These are phyloP conservation scores for Phenacoccus solenopsis DNA, from an alignment of 1,140 invertebrate species.

Conservation along the genomic window DNA sequence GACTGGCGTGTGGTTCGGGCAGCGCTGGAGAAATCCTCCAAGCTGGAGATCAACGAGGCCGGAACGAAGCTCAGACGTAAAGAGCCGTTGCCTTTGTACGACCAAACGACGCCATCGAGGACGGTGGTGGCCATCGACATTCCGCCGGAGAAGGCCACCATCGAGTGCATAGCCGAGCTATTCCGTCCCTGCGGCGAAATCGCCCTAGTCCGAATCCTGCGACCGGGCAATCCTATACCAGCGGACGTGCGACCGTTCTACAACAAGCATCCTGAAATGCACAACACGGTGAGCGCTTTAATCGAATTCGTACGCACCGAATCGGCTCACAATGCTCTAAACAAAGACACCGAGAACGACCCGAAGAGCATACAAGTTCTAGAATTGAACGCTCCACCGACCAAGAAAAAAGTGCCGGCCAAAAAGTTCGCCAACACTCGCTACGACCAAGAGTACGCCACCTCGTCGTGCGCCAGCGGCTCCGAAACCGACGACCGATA, in stretches of 20 bases:
- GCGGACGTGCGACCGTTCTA: constrained; percentile 78
- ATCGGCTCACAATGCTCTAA: constrained; percentile 63
- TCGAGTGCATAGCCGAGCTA: constrained; percentile 76
- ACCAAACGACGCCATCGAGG: constrained; percentile 79
- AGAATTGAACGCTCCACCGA: constrained; percentile 32
- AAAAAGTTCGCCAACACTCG: constrained; percentile 31
- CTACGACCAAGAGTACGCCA: constrained; percentile 33
- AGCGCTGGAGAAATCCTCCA: constrained; percentile 60
- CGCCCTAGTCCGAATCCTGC: constrained; percentile 66
- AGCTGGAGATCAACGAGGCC: constrained; percentile 75
- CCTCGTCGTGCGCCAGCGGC: constrained; percentile 50
- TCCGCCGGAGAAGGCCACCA: constrained; percentile 66
- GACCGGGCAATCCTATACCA: constrained; percentile 73
- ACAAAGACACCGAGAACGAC: constrained; percentile 36
- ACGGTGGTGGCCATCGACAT: constrained; percentile 78
- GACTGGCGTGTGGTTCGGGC: constrained; percentile 85
- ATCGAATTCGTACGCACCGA: constrained; percentile 82
- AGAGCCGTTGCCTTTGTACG: constrained; percentile 72
- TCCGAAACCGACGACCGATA: constrained; percentile 49
- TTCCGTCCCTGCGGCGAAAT: constrained; percentile 80
- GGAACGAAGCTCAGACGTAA: constrained; percentile 80
- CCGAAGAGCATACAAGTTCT: constrained; percentile 27
- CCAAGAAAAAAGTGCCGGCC: constrained; percentile 33
- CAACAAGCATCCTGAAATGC: constrained; percentile 77
- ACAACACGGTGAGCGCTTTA: constrained; percentile 68